Percentiles rank a stretch among this genome's conserved stretches.
phyloP scores from a whole-genome alignment of 2,797 vertebrate species.

The Cichlasoma orientale region DNA sequence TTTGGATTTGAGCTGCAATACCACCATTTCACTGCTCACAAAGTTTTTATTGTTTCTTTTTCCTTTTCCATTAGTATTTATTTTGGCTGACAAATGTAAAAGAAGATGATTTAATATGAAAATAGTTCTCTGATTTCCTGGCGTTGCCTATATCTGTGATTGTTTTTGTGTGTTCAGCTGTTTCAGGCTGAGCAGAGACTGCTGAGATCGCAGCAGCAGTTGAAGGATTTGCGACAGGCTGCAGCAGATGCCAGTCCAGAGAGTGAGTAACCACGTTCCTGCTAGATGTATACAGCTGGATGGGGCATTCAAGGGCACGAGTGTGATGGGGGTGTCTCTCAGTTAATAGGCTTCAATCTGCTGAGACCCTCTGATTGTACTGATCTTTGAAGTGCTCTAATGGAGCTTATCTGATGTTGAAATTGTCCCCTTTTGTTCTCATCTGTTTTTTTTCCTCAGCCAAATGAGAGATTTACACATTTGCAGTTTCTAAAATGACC shows the following conservation, averaged over 20 bases:
- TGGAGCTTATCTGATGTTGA: conserved; percentile 40
- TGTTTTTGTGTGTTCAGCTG: conserved; percentile 79
- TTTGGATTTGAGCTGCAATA: neutral
- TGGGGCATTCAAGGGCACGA: conserved; percentile 42
- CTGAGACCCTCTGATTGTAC: conserved; percentile 56
- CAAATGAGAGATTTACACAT: conserved; percentile 60
- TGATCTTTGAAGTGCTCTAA: conserved; percentile 58
- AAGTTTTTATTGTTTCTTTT: neutral
- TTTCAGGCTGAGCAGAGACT: conserved; percentile 92
- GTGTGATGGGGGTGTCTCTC: conserved; percentile 10
- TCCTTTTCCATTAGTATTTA: too few species aligned
- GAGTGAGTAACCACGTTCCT: conserved; percentile 84
- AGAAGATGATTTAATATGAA: neutral
- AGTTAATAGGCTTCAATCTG: conserved; percentile 56
- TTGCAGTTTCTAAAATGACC: conserved; percentile 56
- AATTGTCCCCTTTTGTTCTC: conserved; percentile 41
- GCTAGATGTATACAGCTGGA: conserved; percentile 31
- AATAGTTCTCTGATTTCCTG: neutral
- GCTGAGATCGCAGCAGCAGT: conserved; percentile 89
- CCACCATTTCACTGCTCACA: neutral
- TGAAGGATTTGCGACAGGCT: conserved; percentile 92
- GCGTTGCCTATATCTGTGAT: conserved; percentile 12
- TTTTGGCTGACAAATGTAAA: neutral
- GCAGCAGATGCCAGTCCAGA: conserved; percentile 93
- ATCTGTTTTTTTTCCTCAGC: neutral